Evolutionary conservation across 1,140 invertebrate genomes (phyloP).

Genomic region (Drosophila pachea): DNA sequence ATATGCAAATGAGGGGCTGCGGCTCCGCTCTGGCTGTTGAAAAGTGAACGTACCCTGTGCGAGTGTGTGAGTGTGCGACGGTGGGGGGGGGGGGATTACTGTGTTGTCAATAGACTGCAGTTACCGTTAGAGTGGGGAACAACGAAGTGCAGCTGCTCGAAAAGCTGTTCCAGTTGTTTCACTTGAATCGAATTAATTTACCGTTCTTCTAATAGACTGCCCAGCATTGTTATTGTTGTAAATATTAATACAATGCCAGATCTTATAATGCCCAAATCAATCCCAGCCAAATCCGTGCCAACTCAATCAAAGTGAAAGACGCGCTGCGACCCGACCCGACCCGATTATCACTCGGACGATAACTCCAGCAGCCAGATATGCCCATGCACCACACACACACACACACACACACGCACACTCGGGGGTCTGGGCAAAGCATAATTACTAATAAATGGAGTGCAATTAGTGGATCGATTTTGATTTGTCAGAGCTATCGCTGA

Average conservation of each 20-base stretch:
- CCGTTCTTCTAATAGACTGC: too few relatives aligned
- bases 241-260: background rate
- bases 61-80: constrained; percentile 17
- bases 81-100: too few relatives aligned
- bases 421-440: constrained; percentile 27
- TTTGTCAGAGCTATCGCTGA: constrained; percentile 9
- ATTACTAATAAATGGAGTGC: constrained; percentile 48
- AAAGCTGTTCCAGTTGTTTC: too few relatives aligned
- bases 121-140: constrained; percentile 50
- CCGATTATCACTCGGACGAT: constrained; percentile 59
- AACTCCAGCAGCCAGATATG: too few relatives aligned
- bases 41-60: constrained; percentile 45
- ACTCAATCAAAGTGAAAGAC: constrained; percentile 69
- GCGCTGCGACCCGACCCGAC: background rate
- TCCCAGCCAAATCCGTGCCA: constrained; percentile 52
- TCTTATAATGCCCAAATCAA: constrained; percentile 66
- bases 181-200: too few relatives aligned
- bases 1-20: constrained; percentile 22
- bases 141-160: too few relatives aligned
- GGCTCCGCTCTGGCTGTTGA: constrained; percentile 12
- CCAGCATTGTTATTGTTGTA: too few relatives aligned
- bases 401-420: too few relatives aligned
- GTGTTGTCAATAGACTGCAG: background rate
- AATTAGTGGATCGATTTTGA: constrained; percentile 57
- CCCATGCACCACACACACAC: too few relatives aligned